Base-by-base conservation (phyloP, 1,140 invertebrate genomes). In the Bombus soroeensis region DNA sequence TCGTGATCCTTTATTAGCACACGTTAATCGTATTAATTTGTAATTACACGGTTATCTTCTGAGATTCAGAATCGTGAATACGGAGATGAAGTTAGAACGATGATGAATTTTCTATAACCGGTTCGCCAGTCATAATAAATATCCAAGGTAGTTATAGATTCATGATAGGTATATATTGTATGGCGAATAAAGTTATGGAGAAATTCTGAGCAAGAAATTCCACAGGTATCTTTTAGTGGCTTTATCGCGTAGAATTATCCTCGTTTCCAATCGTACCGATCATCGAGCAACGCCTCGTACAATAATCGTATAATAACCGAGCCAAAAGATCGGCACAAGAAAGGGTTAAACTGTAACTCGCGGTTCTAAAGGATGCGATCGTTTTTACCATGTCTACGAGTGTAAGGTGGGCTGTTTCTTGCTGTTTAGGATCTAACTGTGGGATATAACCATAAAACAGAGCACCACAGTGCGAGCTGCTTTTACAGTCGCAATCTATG, bases 361-460 rank as follows among this genome's bases (percentile, higher is more conserved):
- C 41, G 72, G 41, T 43, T 71, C 34, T 72, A 72, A 77, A 75
- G 59, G 62, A 88, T 75, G 83, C 73, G 74, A 80, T 83, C 74
- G 32, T 62, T 43, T 76, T 37, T 28, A 76, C 57, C 34, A 32
- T 13, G 6, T 83, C 76, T 86, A 80, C 37, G 13, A 62, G n/a
- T 77, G 74, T 77, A 80, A 76, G n/a, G 68, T 34, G 72, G 39
- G 18, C 25, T n/a, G 71, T 89, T 86, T 83, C 80, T 87, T 87
- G 59, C 85, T 86, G 76, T 87, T 89, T 84, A 81, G 77, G 77
- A 72, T 80, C 88, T 87, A 89, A 87, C 88, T 77, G 82, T 77
- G 68, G n/a, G 77, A 43, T 66, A 87, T 83, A 76, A 80, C 85
- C 88, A 86, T 89, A 89, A 89, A 77, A 82, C 78, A 86, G 32